Evolutionary conservation across 2,888 invertebrate genomes (phyloP), one percentile per base, ranked within the genome.

Genomic region (Erynnis tages): DNA sequence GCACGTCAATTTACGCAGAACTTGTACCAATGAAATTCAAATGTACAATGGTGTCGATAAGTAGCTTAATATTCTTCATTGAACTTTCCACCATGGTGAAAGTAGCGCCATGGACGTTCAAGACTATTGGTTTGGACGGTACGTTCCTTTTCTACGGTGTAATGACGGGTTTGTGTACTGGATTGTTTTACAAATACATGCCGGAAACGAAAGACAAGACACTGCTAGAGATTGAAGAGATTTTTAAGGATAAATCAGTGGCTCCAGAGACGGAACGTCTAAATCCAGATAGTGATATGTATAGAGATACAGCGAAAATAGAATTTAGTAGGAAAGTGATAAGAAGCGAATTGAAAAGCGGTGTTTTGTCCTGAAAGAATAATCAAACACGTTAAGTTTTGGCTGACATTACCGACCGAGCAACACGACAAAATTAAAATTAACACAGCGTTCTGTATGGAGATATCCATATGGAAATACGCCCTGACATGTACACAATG

Each of bases 201-300:
- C 77, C 76, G 1, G 76, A 76, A 60, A 76, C 73, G 2, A 79
- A 76, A 59, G 67, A 75, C 44, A 75, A 71, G 40, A 76, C 76
- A 1, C 52, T 76, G 4, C 61, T 71, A 53, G 67, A 79, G 40
- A 53, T 56, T 4, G 52, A 55, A 45, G 43, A 47, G 35, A 29
- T 29, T 4, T 54, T 38, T 6, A 34, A 5, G 7, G 17, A 34
- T n/a, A n/a, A n/a, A n/a, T n/a, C n/a, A n/a, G n/a, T n/a, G n/a
- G n/a, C n/a, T n/a, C n/a, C n/a, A n/a, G n/a, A n/a, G n/a, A n/a
- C n/a, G n/a, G n/a, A n/a, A n/a, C n/a, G n/a, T n/a, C n/a, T n/a
- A n/a, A n/a, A n/a, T n/a, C n/a, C n/a, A n/a, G n/a, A n/a, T n/a
- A n/a, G n/a, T n/a, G n/a, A n/a, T n/a, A n/a, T n/a, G n/a, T n/a